phyloP scores from a whole-genome alignment of 2,113 vertebrate genomes.

The Neoarius graeffei region DNA sequence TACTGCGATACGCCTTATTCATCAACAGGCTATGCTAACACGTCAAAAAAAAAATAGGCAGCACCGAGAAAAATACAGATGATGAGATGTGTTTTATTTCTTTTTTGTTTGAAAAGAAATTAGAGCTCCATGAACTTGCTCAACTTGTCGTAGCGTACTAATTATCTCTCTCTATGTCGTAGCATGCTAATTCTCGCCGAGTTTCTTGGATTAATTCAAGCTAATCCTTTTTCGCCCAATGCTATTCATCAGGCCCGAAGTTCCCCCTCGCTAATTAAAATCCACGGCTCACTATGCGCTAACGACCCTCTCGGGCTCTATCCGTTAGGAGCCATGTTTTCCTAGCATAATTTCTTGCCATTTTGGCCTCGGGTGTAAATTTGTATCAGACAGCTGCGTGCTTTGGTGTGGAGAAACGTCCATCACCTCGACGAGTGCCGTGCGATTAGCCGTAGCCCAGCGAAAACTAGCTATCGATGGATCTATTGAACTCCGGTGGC shows the following conservation, averaged over 20 bases:
- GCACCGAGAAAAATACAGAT: too few relatives aligned
- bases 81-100: neutral
- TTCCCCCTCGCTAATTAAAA: conserved; percentile 49
- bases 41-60: neutral
- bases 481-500: conserved; percentile 35
- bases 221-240: neutral
- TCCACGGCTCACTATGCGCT: conserved; percentile 34
- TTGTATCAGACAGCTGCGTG: conserved; percentile 45
- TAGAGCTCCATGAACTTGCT: neutral
- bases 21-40: conserved; percentile 41
- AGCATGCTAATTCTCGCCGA: neutral
- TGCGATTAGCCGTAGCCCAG: conserved; percentile 29
- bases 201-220: neutral
- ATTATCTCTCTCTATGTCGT: neutral
- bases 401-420: conserved; percentile 40
- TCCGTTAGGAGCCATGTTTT: conserved; percentile 42
- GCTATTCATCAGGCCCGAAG: conserved; percentile 15
- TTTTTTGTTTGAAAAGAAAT: neutral
- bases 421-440: conserved; percentile 37
- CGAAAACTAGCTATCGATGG: conserved; percentile 36
- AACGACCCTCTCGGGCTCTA: conserved; percentile 44
- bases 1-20: conserved; percentile 48
- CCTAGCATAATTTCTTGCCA: conserved; percentile 39
- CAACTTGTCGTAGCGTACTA: neutral
- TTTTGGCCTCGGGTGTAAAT: conserved; percentile 46